phyloP scores from a whole-genome alignment of 2,888 invertebrate species.

The Leptinotarsa haldemani region DNA sequence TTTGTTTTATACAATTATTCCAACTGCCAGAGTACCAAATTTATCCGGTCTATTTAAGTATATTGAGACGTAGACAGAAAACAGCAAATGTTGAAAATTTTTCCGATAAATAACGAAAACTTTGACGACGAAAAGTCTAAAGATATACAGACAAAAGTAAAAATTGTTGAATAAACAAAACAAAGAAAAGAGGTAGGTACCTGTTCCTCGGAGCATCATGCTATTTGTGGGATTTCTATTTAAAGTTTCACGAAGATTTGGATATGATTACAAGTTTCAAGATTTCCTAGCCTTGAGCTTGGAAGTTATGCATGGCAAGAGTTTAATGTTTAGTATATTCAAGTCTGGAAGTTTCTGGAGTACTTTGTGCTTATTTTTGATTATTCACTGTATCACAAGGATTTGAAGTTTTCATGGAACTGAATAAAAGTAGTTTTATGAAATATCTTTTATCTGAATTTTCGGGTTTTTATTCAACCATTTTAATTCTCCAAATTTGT shows the following conservation, averaged over 20 bases:
- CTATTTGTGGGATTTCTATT: not conserved
- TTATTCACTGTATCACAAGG: not conserved
- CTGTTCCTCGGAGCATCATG: not conserved
- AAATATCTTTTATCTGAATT: too few relatives aligned
- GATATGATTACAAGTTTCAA: not conserved
- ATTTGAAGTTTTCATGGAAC: too few relatives aligned
- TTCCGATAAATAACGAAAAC: slow-evolving; percentile 21
- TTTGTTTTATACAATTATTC: not conserved
- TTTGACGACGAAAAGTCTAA: slow-evolving; percentile 1
- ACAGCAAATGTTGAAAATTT: slow-evolving; percentile 13
- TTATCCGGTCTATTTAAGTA: not conserved
- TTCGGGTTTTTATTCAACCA: too few relatives aligned
- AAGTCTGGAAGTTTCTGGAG: not conserved
- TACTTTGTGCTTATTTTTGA: not conserved
- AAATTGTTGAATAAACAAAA: slow-evolving; percentile 15
- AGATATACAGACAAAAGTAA: slow-evolving; percentile 9
- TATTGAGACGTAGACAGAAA: slow-evolving; percentile 10
- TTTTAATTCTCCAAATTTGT: too few relatives aligned
- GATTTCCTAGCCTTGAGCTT: not conserved
- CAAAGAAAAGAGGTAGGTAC: not conserved
- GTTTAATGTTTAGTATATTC: not conserved
- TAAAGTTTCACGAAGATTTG: not conserved
- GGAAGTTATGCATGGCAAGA: not conserved
- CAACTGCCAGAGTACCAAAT: not conserved
- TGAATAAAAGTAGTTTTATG: too few relatives aligned